Percentiles rank a stretch among this genome's conserved stretches.
Conservation (phyloP, 2,113 vertebrate genomes). For the Varanus komodoensis region DNA sequence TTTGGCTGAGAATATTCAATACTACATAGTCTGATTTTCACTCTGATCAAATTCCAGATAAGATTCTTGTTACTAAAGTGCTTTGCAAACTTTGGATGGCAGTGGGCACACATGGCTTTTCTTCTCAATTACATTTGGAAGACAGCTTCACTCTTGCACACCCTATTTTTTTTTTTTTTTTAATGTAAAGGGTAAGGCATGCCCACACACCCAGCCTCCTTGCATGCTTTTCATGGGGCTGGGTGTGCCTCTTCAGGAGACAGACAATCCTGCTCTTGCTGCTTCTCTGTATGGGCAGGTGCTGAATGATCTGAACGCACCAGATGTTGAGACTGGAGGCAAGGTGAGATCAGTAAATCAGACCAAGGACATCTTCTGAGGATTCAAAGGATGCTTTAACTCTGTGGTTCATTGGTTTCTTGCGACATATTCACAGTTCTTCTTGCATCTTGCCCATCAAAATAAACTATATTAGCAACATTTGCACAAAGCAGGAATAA, state of each 20-base stretch:
- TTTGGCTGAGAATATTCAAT: slow-evolving; percentile 2
- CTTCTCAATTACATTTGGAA: not conserved
- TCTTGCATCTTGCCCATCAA: not conserved
- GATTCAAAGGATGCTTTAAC: not conserved
- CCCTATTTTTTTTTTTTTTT: not conserved
- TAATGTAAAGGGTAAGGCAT: not conserved
- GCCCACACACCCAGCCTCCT: not conserved
- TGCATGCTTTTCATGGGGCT: not conserved
- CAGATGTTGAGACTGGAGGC: not conserved
- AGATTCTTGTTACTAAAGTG: not conserved
- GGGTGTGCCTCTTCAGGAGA: not conserved
- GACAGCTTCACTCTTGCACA: not conserved
- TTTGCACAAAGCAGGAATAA: not conserved
- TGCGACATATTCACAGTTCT: not conserved
- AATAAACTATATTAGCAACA: not conserved
- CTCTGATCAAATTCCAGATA: slow-evolving; percentile 16
- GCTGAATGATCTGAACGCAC: not conserved
- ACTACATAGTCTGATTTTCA: not conserved
- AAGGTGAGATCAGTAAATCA: not conserved
- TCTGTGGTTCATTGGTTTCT: not conserved
- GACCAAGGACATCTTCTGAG: not conserved
- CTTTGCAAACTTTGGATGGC: not conserved
- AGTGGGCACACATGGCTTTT: not conserved
- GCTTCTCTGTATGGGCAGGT: not conserved
- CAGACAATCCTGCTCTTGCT: not conserved